Evolutionary conservation across 1,140 invertebrate species (phyloP), one percentile per base, ranked within the genome.

Genomic region (Cyphomyrmex costatus): DNA sequence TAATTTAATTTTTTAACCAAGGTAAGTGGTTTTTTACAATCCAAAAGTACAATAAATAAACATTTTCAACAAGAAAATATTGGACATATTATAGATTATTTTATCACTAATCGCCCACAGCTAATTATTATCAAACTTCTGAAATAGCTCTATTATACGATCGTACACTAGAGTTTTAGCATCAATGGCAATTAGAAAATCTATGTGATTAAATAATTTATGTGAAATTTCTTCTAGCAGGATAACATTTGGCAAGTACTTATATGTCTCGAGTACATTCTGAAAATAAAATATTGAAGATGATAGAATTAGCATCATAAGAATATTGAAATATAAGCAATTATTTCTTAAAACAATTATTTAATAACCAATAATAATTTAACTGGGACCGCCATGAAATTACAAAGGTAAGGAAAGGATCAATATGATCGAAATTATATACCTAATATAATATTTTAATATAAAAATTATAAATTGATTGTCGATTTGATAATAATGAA

Each of bases 111-210:
- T 6, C 21, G 19, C 2, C n/a, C 4, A 65, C 7, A 7, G 1
- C 7, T 80, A 42, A 42, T 42, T 42, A 42, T 42, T 42, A 42
- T 42, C 77, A 70, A 80, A 68, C 1, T 56, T 19, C 8, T 46
- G 1, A 33, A 79, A 8, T 19, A 70, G 2, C 7, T 70, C 27
- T 16, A 86, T 79, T 6, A 86, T 0, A 19, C 96, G 94, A 68
- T 96, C 91, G 84, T 97, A 97, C 0, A 97, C 90, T 10, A 97
- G 91, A 70, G 92, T 92, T 61, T 96, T 96, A 0, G 96, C 96
- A 86, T 97, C 96, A 56, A 95, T 96, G 0, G 96, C 96, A 95
- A 96, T 97, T 10, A 97, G 91, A 90, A 96, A 97, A 90, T 97
- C 97, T 77, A 97, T 91, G 91, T 97, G 97, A 90, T 96, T 97